Evolutionary conservation across 64 coral and sea anemone species (phyloP).

Genomic region (Dendronephthya gigantea): DNA sequence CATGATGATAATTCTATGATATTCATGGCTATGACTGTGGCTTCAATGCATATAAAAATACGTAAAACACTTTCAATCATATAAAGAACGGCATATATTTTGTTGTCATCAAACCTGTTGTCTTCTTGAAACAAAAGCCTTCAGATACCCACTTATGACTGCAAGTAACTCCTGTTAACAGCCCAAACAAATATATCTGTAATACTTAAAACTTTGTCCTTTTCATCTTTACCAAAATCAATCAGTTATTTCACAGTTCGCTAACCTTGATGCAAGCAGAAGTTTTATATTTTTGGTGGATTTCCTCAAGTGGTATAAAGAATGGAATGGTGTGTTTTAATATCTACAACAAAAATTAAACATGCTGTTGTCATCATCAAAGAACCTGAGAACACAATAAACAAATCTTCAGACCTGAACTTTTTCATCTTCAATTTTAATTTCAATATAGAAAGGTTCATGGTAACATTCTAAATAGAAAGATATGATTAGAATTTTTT

Average conservation of each 20-base stretch:
- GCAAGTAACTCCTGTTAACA: background rate
- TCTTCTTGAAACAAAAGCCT: background rate
- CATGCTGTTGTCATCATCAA: too few species aligned
- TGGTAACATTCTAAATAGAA: background rate
- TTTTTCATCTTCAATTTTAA: constrained; percentile 2
- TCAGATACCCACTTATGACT: background rate
- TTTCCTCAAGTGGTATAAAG: background rate
- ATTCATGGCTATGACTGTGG: background rate
- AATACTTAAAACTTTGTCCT: background rate
- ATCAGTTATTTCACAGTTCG: background rate
- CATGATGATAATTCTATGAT: background rate
- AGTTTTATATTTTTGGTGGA: background rate
- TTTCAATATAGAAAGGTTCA: background rate
- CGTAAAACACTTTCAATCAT: background rate
- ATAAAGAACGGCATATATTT: too few species aligned
- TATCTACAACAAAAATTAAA: background rate
- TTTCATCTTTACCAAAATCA: too few species aligned
- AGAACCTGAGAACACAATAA: too few species aligned
- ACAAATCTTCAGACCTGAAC: background rate
- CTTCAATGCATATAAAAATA: background rate
- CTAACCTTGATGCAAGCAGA: background rate
- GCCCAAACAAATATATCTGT: background rate
- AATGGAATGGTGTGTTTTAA: constrained; percentile 6
- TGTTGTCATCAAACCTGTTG: background rate
- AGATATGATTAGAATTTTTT: background rate